Evolutionary conservation across 2,797 vertebrate species (phyloP), one percentile per base, ranked within the genome.

Genomic region (Protonibea diacanthus): DNA sequence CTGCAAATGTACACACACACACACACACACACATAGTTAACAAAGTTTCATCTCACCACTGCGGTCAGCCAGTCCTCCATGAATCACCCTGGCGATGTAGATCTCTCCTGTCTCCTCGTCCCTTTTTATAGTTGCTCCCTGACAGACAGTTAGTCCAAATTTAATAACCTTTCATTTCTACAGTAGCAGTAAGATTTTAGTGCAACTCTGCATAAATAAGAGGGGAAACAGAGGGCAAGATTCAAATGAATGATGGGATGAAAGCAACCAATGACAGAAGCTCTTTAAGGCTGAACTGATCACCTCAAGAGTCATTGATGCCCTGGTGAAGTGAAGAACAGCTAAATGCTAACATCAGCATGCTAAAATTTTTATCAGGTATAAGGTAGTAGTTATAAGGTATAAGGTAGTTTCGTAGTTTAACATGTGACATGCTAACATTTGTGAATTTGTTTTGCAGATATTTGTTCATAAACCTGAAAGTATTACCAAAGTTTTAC

Each of bases 51-150:
- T 69, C 96, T 44, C 94, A 99, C 98, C 96, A 15, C 97, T 99
- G 91, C 96, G 96, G 74, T 98, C 97, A 0, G 96, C 97, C 65
- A 99, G 94, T n/a, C 97, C 97, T 38, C 98, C 98, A 0, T 96
- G 95, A 91, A 99, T 98, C 81, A 99, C 95, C 61, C 97, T 95
- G 74, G 97, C 97, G 76, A 99, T 96, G 0, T 94, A 95, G 86
- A 98, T 97, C 55, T 96, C 96, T 15, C 97, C 97, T 0, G 97
- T 97, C 78, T 94, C 83, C 83, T 97, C 97, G 0, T 99, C 95
- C 63, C 95, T 96, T 74, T 96, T 97, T 87, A 99, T 99, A 2
- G 98, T 99, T 0, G 97, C 97, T 61, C 97, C 97, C 98, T 99
- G 84, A 45, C 60, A 68, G 2, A 78, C 21, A 73, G 14, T 72